Evolutionary conservation across 2,888 invertebrate species (phyloP).

Genomic region (Athripsodes cinereus): DNA sequence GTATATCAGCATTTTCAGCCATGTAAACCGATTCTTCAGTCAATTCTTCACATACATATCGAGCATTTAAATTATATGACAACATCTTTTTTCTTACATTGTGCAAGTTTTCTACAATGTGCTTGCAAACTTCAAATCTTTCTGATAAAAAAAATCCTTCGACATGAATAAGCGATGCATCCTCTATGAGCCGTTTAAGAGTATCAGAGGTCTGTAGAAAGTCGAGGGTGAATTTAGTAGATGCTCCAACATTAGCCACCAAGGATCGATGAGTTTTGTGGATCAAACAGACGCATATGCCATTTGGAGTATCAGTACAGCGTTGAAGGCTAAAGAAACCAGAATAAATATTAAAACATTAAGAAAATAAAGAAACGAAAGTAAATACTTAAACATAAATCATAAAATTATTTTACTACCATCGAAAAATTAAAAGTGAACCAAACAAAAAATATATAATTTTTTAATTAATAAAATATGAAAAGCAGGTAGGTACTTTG

Average conservation of each 20-base stretch:
- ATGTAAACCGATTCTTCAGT: slow-evolving; percentile 39
- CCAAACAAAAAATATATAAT: no score
- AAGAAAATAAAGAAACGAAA: no score
- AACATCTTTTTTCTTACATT: slow-evolving; percentile 36
- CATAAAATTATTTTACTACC: no score
- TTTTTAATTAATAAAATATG: no score
- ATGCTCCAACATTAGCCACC: slow-evolving; percentile 52
- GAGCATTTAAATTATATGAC: slow-evolving; percentile 49
- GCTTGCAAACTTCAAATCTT: slow-evolving; percentile 39
- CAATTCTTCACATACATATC: slow-evolving; percentile 45
- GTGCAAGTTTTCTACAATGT: slow-evolving; percentile 40
- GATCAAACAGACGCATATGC: slow-evolving; percentile 46
- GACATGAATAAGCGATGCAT: slow-evolving; percentile 41
- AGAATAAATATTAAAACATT: no score
- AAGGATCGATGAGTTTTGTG: slow-evolving; percentile 41
- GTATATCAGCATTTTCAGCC: slow-evolving; percentile 41
- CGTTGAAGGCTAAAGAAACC: slow-evolving; percentile 10
- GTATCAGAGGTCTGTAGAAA: slow-evolving; percentile 31
- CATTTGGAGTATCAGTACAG: slow-evolving; percentile 36
- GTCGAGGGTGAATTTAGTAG: slow-evolving; percentile 37
- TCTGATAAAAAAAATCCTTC: slow-evolving; percentile 55
- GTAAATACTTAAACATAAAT: no score
- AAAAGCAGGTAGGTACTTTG: no score
- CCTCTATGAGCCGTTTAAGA: slow-evolving; percentile 27
- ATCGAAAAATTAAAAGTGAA: no score